Conservation (phyloP, 2,797 vertebrate species). For the Apogon talboti region DNA sequence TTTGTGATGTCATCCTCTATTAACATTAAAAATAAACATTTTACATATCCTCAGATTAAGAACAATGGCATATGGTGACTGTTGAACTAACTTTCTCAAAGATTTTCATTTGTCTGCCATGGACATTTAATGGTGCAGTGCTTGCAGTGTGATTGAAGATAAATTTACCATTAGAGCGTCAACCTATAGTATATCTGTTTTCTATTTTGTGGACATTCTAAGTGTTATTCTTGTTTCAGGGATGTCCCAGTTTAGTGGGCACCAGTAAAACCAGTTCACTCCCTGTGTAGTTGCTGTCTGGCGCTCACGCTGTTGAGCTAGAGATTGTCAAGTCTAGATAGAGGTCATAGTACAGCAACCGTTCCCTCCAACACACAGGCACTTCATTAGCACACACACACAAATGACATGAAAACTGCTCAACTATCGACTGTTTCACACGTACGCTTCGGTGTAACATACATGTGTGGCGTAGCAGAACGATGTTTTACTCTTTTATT, state of each 20-base stretch:
- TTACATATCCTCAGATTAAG: too few species aligned
- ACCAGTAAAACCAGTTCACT: constrained; percentile 57
- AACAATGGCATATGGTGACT: not conserved
- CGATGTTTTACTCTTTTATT: not conserved
- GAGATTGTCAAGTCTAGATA: constrained; percentile 78
- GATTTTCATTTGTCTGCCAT: constrained; percentile 33
- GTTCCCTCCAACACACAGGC: constrained; percentile 63
- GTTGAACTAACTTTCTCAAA: constrained; percentile 10
- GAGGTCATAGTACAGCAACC: constrained; percentile 83
- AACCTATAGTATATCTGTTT: not conserved
- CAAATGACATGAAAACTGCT: not conserved
- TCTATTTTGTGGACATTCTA: constrained; percentile 3
- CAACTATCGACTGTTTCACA: not conserved
- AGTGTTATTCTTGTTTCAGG: constrained; percentile 7
- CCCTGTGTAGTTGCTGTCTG: constrained; percentile 42
- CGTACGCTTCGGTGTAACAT: not conserved
- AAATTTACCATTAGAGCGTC: not conserved
- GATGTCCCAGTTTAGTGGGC: constrained; percentile 27
- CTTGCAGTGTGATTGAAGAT: not conserved
- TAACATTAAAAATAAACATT: too few species aligned
- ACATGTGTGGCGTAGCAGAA: not conserved
- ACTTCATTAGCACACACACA: constrained; percentile 22
- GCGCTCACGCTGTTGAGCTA: constrained; percentile 63
- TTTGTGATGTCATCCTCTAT: too few species aligned
- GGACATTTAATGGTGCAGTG: constrained; percentile 23